Percentiles rank a stretch among this genome's conserved stretches.
Conservation (phyloP, 2,888 invertebrate genomes). For the Artemia sinica region DNA sequence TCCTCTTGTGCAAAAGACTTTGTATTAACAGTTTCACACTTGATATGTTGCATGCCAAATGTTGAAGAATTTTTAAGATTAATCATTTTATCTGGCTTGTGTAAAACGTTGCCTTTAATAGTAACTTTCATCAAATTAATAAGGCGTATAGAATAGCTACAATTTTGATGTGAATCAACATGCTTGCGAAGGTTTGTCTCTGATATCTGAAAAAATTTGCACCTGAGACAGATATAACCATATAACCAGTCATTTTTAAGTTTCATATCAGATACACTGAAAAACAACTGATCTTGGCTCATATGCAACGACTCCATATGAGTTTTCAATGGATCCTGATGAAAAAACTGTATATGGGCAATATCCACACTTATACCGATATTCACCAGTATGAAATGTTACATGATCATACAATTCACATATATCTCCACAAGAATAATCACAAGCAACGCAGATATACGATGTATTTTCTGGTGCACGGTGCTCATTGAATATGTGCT, state of each 20-base stretch:
- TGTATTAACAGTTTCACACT: no score
- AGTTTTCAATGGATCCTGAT: conserved; percentile 22
- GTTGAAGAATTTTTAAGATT: no score
- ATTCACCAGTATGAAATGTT: conserved; percentile 59
- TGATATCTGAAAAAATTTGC: conserved; percentile 53
- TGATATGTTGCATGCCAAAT: no score
- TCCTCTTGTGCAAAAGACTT: no score
- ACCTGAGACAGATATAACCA: conserved; percentile 50
- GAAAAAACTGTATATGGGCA: conserved; percentile 33
- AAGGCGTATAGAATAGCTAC: not conserved
- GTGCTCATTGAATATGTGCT: conserved; percentile 24
- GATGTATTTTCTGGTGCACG: conserved; percentile 17
- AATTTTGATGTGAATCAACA: conserved; percentile 29
- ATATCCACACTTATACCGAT: conserved; percentile 44
- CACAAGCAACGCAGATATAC: conserved; percentile 32
- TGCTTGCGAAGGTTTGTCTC: conserved; percentile 45
- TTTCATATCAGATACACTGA: not conserved
- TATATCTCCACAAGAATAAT: conserved; percentile 23
- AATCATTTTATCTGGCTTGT: conserved; percentile 27
- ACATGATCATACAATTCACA: conserved; percentile 49
- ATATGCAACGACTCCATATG: conserved; percentile 23
- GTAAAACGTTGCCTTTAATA: not conserved
- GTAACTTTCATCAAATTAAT: not conserved
- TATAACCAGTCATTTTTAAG: conserved; percentile 25
- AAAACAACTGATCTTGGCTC: conserved; percentile 18